phyloP scores from a whole-genome alignment of 1,140 invertebrate species.

The Drosophila arizonae region DNA sequence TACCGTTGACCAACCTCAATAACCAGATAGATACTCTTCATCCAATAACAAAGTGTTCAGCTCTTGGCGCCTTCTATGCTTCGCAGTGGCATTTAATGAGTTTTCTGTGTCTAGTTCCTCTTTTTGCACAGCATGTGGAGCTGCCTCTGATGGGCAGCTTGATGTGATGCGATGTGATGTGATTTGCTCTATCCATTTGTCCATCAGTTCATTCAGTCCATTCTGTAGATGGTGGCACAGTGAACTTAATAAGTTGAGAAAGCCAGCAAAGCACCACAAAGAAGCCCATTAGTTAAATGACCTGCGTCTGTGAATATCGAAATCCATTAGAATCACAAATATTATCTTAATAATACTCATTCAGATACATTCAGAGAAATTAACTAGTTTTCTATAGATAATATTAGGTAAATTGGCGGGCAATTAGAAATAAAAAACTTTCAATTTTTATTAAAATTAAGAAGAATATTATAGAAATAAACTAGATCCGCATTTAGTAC shows the following conservation, averaged over 20 bases:
- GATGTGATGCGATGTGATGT: conserved; percentile 38
- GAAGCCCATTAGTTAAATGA: background rate
- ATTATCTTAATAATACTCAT: too few species aligned
- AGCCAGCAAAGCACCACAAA: background rate
- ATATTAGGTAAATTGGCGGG: too few species aligned
- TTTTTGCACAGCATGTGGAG: conserved; percentile 42
- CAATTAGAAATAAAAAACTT: too few species aligned
- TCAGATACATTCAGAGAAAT: background rate
- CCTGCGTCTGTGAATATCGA: background rate
- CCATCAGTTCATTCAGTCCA: background rate
- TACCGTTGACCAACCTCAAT: conserved; percentile 71
- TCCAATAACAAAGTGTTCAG: conserved; percentile 19
- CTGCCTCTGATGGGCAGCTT: conserved; percentile 31
- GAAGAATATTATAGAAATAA: background rate
- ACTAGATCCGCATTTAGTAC: background rate
- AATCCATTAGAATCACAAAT: too few species aligned
- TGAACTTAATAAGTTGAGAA: conserved; percentile 3
- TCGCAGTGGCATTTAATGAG: conserved; percentile 57
- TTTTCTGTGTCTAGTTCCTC: conserved; percentile 48
- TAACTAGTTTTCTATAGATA: background rate
- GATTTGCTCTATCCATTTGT: conserved; percentile 1
- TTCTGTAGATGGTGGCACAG: conserved; percentile 3
- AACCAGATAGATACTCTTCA: conserved; percentile 69
- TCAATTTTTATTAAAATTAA: too few species aligned
- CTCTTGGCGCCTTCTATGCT: conserved; percentile 14